Base-by-base conservation (phyloP, 64 coral and sea anemone species). In the Dendrophyllia cribrosa region DNA sequence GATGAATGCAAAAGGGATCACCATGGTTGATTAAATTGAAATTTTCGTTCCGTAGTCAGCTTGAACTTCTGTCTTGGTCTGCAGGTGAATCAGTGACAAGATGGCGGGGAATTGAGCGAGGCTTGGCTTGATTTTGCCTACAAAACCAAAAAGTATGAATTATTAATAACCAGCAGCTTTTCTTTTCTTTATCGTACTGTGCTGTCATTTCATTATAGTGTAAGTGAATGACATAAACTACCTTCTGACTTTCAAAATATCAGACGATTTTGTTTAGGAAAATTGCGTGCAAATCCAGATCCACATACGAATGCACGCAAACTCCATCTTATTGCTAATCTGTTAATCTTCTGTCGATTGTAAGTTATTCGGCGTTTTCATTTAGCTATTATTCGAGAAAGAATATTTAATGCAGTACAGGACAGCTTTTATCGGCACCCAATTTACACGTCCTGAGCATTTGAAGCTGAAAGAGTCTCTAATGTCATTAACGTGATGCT, bases 121-220 rank as follows among this genome's bases (percentile, higher is more conserved):
- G 62, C 50, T 84, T 84, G 67, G 61, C 60, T 67, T 84, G 80
- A 84, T 67, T 84, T 65, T 50, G 19, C 59, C 80, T 84, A 51
- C 62, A 84, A 84, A 84, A 67, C 80, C 80, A 84, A 84, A 84
- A 84, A 50, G 47, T 48, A 34, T 84, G 61, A 84, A 84, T 84
- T 50, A 84, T 84, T 84, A 68, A 84, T 84, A 51, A 84, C 80
- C 46, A 67, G 59, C 80, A 84, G 80, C 61, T 84, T 75, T 67
- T 66, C 80, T 66, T 84, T 51, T 23, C 79, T 84, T 84, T 68
- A 84, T 84, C 62, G 3, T 11, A 84, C 59, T 67, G 2, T 19
- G 43, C 62, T 84, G 45, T 43, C 45, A 75, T 51, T 20, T 6
- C 46, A 12, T 75, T 75, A 75, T 75, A 5, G 44, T 50, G 47